Evolutionary conservation across 2,797 vertebrate species (phyloP).

Genomic region (Characodon lateralis): DNA sequence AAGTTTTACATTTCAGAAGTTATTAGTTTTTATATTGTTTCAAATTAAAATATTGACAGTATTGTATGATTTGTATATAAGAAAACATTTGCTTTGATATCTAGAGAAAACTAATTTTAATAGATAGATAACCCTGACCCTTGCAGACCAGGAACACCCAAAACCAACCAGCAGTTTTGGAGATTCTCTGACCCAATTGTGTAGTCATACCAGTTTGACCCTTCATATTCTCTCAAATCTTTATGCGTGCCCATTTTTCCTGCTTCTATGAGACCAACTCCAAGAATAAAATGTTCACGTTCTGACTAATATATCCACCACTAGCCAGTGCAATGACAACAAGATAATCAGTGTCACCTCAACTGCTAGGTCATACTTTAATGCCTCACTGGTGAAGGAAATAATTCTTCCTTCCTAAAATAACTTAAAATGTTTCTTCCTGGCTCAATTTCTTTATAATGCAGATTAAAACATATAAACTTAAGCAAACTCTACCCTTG

Average conservation of each 20-base stretch:
- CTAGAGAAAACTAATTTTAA: background rate
- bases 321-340: background rate
- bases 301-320: background rate
- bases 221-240: background rate
- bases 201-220: background rate
- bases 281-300: background rate
- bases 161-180: background rate
- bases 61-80: background rate
- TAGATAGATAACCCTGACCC: background rate
- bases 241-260: background rate
- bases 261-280: background rate
- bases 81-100: background rate
- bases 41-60: background rate
- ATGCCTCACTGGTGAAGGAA: background rate
- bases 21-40: constrained; percentile 1
- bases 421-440: background rate
- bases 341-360: background rate
- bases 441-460: constrained; percentile 1
- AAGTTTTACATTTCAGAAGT: background rate
- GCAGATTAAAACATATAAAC: background rate
- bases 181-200: background rate
- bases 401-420: background rate
- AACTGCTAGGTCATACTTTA: background rate
- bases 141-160: background rate
- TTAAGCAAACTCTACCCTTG: background rate